Percentiles rank a stretch among this genome's conserved stretches.
phyloP scores from a whole-genome alignment of 2,888 invertebrate species.

The Pristionchus arcanus region DNA sequence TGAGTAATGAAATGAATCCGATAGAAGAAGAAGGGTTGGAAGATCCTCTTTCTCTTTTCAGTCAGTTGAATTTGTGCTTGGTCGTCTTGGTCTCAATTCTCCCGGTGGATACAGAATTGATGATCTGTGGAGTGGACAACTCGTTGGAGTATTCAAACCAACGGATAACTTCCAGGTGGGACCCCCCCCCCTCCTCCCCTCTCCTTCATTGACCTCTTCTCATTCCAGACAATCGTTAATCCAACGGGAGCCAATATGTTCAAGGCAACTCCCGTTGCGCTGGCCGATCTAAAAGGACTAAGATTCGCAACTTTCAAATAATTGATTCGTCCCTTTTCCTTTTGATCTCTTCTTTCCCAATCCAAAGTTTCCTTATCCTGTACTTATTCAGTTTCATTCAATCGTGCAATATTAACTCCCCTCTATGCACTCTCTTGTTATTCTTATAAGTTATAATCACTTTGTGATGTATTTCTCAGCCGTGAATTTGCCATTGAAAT shows the following conservation, averaged over 20 bases:
- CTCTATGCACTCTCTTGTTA: conserved; percentile 21
- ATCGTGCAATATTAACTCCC: not conserved
- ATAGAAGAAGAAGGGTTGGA: not conserved
- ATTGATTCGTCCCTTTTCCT: not conserved
- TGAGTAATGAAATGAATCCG: not conserved
- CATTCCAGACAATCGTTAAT: conserved; percentile 55
- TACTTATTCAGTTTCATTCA: not conserved
- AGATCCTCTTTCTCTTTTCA: conserved; percentile 56
- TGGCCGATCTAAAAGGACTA: not conserved
- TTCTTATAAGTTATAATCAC: not conserved
- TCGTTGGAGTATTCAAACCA: conserved; percentile 59
- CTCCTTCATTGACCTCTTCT: not conserved
- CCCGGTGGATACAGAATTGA: conserved; percentile 68
- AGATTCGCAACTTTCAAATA: conserved; percentile 49
- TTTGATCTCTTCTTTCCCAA: not conserved
- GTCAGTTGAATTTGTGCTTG: conserved; percentile 66
- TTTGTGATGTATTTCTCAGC: not conserved
- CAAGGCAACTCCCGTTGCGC: conserved; percentile 59
- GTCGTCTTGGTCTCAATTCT: conserved; percentile 66
- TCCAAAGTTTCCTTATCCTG: not conserved
- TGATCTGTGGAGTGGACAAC: conserved; percentile 66
- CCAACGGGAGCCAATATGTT: conserved; percentile 60
- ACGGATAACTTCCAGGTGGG: conserved; percentile 29
- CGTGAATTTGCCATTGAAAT: not conserved
- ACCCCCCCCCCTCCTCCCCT: not conserved